Base-by-base conservation (phyloP, 2,888 invertebrate species). In the Rotaria socialis region DNA sequence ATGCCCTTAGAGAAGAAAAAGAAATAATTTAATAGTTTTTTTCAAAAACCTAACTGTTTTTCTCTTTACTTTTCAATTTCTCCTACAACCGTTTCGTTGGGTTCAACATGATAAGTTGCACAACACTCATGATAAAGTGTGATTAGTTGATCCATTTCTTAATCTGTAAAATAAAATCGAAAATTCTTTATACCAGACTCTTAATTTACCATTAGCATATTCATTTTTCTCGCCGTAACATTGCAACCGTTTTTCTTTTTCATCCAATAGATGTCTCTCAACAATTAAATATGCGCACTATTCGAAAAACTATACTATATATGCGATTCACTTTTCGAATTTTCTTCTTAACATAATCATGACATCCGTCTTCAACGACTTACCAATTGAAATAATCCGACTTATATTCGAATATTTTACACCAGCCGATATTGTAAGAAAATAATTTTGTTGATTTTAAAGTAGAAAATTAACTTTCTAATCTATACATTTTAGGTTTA, bases 71-170 rank as follows among this genome's bases (percentile, higher is more conserved):
- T 85, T 67, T 85, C 52, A 41, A 86, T 35, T 50, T 86, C 86
- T 2, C 75, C 52, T 74, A 60, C 35, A 8, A 86, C 50, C 41
- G 84, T 47, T 86, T 86, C 86, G 55, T 86, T 85, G 6, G 86
- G 85, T 85, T 86, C 86, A 52, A 43, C 85, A 80, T 85, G 47
- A 56, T 67, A 86, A 41, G 52, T 67, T 80, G 85, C 74, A 43
- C 86, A 86, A 56, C 74, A 85, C 22, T 86, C 86, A 47, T 74
- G 58, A 52, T 86, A 86, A 58, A 86, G 80, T 47, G 85, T n/a
- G 47, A 52, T 85, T 14, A 85, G 74, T 41, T 67, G 58, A 85
- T 86, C 86, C 86, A 86, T 86, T 27, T 14, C 35, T 16, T 35
- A 67, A 67, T 35, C 14, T 6, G 11, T 16, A 67, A 16, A 19